Evolutionary conservation across 1,140 invertebrate species (phyloP).

Genomic region (Diabrotica undecimpunctata): DNA sequence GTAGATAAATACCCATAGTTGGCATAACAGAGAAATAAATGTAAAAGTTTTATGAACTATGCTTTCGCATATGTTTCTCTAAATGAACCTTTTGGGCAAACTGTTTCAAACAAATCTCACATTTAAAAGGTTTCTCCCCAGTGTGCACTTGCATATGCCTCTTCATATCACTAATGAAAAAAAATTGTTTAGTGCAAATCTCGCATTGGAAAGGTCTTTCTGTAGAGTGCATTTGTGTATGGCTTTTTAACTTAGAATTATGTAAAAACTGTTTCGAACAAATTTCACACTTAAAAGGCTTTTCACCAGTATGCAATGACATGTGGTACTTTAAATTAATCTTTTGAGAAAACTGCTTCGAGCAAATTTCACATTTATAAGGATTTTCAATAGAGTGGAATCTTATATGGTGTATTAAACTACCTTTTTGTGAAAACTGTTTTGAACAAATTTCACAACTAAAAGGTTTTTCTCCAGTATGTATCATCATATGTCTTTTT

Average conservation of each 20-base stretch:
- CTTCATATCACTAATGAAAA: neutral
- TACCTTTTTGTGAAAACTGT: slow-evolving; percentile 38
- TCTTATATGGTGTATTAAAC: neutral
- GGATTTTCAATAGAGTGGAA: neutral
- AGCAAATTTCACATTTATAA: neutral
- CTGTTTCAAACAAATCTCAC: neutral
- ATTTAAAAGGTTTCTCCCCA: neutral
- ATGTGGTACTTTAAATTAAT: neutral
- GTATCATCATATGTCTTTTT: slow-evolving; percentile 53
- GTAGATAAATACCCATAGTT: too few relatives aligned
- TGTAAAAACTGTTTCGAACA: neutral
- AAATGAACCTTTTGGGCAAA: neutral
- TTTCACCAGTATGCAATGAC: neutral
- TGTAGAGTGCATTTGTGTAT: neutral
- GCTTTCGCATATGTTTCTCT: neutral
- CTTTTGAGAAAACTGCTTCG: neutral
- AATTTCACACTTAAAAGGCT: neutral
- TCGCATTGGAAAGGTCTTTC: neutral
- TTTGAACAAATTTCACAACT: slow-evolving; percentile 52
- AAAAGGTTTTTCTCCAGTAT: slow-evolving; percentile 54
- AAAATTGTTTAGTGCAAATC: neutral
- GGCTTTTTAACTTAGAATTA: neutral
- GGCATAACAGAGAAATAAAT: too few relatives aligned
- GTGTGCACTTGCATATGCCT: neutral
- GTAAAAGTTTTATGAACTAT: too few relatives aligned